Evolutionary conservation across 2,113 vertebrate genomes (phyloP), one percentile per base, ranked within the genome.

Genomic region (Crypturellus undulatus): DNA sequence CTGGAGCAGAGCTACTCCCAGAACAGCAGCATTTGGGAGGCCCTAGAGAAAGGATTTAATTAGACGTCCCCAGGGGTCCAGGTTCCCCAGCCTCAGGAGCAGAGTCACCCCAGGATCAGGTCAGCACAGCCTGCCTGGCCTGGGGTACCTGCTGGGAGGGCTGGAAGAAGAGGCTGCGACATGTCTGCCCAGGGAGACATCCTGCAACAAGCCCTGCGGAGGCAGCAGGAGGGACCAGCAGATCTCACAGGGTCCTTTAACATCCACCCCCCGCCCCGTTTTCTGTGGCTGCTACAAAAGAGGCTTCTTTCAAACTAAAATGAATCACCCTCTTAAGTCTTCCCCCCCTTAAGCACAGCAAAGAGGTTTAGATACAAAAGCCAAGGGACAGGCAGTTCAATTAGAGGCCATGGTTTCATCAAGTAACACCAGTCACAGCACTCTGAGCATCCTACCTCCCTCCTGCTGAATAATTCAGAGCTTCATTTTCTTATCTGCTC

Each of bases 401-500:
- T 51, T 75, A 88, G 71, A 93, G 52, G 73, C 69, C 59, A 45
- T 3, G 86, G 86, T 34, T 95, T 94, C 94, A 93, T 82, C 86
- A 88, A 90, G 88, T 65, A 95, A 90, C 77, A 21, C 52, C 86
- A 90, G 67, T 20, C 73, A 76, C 59, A 32, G 28, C 54, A 58
- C 30, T 58, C 16, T 32, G 15, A 58, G 54, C 54, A 58, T 28
- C 16, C 54, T 58, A 79, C 80, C 83, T 65, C 89, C 32, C 62
- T 58, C 49, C 52, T 5, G 12, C 70, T 95, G 88, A 96, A 96
- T 96, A 97, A 96, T 96, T 95, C 88, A 95, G 86, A 92, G 59
- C 73, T 94, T 95, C 58, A 69, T 93, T 93, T 95, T 86, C 88
- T 95, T 97, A 96, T 92, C 89, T 96, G 30, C 71, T 94, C 17